A percentile compares a stretch with the other conserved stretches of the same genome.
Evolutionary conservation across 2,113 vertebrate species (phyloP).

Genomic region (Spea multiplicata): DNA sequence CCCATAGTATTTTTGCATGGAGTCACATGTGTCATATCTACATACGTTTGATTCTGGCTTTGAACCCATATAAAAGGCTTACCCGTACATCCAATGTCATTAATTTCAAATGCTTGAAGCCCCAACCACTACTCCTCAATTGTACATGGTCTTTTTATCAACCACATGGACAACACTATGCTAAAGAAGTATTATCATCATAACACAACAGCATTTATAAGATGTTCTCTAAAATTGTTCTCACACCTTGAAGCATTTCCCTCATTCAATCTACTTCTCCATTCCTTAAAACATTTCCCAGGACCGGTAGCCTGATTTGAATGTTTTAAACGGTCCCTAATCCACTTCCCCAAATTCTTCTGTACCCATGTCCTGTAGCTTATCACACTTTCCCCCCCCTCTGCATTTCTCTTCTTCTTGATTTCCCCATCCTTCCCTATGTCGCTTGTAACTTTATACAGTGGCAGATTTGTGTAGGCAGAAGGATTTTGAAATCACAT

Average conservation of each 20-base stretch:
- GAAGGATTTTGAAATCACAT: not conserved
- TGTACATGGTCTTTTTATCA: too few species aligned
- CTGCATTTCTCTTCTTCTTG: not conserved
- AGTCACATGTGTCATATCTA: too few species aligned
- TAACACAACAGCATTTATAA: too few species aligned
- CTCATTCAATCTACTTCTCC: not conserved
- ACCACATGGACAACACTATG: too few species aligned
- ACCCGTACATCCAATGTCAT: too few species aligned
- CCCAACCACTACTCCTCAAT: too few species aligned
- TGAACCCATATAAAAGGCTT: too few species aligned
- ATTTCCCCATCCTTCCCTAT: not conserved
- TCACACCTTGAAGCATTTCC: not conserved
- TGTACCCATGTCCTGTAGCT: not conserved
- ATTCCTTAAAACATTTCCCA: not conserved
- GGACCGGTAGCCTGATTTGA: not conserved
- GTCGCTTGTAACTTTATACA: slow-evolving; percentile 24
- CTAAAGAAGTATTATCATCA: too few species aligned
- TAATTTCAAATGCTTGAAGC: too few species aligned
- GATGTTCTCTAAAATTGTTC: too few species aligned
- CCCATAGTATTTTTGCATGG: too few species aligned
- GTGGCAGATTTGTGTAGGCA: slow-evolving; percentile 12
- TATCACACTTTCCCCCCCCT: not conserved
- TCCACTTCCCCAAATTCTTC: slow-evolving; percentile 6
- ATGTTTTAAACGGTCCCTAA: not conserved
- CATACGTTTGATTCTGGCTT: too few species aligned